Conservation (phyloP, 2,797 vertebrate genomes). For the Geotrypetes seraphini region DNA sequence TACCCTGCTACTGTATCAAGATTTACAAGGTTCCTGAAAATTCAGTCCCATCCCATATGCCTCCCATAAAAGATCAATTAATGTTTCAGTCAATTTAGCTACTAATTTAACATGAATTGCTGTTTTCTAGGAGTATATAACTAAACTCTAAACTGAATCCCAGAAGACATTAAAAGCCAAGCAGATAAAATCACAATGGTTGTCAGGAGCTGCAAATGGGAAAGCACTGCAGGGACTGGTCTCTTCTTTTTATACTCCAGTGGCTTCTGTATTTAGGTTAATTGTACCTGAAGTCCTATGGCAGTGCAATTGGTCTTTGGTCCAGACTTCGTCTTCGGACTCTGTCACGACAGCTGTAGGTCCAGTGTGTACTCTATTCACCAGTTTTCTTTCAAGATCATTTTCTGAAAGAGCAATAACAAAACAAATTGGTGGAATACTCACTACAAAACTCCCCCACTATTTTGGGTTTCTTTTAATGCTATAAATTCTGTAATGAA, state of each 20-base stretch:
- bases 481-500: too few species aligned
- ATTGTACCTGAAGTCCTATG: slow-evolving; percentile 71
- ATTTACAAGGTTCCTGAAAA: too few species aligned
- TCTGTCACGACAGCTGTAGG: slow-evolving; percentile 38
- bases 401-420: slow-evolving; percentile 59
- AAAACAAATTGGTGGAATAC: too few species aligned
- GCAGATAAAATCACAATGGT: slow-evolving; percentile 41
- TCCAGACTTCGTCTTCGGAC: slow-evolving; percentile 58
- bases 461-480: too few species aligned
- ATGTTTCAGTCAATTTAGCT: slow-evolving; percentile 44
- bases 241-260: slow-evolving; percentile 13
- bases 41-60: too few species aligned
- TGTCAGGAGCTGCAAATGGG: slow-evolving; percentile 12
- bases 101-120: slow-evolving; percentile 44
- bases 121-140: slow-evolving; percentile 39
- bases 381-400: slow-evolving; percentile 69
- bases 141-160: slow-evolving; percentile 40
- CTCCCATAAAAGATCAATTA: slow-evolving; percentile 25
- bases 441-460: too few species aligned
- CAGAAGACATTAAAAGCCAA: slow-evolving; percentile 41
- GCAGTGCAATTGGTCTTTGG: slow-evolving; percentile 59
- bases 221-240: slow-evolving; percentile 30
- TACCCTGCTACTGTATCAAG: too few species aligned
- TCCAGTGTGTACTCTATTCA: slow-evolving; percentile 57
- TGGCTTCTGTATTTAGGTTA: slow-evolving; percentile 33